phyloP scores from a whole-genome alignment of 2,888 invertebrate genomes.

The Polyommatus icarus region DNA sequence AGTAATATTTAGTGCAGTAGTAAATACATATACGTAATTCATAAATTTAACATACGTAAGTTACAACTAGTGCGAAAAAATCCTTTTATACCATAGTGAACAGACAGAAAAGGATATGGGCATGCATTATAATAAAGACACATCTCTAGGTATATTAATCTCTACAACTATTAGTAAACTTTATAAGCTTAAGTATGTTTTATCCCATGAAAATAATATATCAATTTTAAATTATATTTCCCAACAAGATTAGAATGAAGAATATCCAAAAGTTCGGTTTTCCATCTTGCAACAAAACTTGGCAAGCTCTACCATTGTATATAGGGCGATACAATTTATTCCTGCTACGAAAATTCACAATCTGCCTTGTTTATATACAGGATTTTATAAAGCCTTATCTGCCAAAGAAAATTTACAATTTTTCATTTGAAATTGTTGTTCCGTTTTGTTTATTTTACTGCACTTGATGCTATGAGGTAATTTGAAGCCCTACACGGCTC shows the following conservation, averaged over 20 bases:
- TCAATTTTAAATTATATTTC: background rate
- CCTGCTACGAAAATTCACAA: slow-evolving; percentile 2
- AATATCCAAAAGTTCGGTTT: background rate
- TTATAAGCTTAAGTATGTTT: background rate
- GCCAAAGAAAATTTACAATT: background rate
- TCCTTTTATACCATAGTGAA: too few species aligned
- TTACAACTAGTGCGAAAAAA: background rate
- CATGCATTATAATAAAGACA: background rate
- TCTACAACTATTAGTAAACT: background rate
- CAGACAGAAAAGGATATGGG: too few species aligned
- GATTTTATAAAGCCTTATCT: background rate
- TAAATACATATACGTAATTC: too few species aligned
- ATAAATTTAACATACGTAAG: background rate
- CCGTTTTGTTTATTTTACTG: too few species aligned
- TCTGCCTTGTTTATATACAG: background rate
- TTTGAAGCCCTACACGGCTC: too few species aligned
- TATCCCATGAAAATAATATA: background rate
- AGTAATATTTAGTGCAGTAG: too few species aligned
- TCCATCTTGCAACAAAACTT: slow-evolving; percentile 12
- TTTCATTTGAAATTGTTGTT: too few species aligned
- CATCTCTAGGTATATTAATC: background rate
- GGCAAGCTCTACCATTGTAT: slow-evolving; percentile 8
- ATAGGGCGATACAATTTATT: slow-evolving; percentile 9
- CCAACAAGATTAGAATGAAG: background rate
- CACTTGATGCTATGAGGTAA: too few species aligned